Evolutionary conservation across 2,888 invertebrate genomes (phyloP).

Genomic region (Machimus rusticus): DNA sequence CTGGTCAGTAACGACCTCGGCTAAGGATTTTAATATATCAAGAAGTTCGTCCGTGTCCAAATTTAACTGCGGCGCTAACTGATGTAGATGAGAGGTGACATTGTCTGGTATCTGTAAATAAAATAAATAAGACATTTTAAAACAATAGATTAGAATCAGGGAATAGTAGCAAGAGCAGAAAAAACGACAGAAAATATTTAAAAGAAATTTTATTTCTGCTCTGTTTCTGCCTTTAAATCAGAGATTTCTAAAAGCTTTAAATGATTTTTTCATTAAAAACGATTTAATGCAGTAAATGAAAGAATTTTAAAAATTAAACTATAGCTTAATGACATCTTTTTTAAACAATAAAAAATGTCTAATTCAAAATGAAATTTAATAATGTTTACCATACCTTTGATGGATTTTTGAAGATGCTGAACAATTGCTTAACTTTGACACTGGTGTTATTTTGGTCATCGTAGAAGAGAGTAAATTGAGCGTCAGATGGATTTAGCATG

Average conservation of each 20-base stretch:
- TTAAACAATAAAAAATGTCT: too few relatives aligned
- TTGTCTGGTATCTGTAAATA: constrained; percentile 68
- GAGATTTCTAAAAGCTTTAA: too few relatives aligned
- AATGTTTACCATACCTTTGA: constrained; percentile 65
- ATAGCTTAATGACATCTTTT: too few relatives aligned
- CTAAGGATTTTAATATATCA: constrained; percentile 70
- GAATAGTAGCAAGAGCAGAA: background rate
- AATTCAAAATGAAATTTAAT: background rate
- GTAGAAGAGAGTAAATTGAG: constrained; percentile 80
- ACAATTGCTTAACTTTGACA: constrained; percentile 78
- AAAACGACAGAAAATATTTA: too few relatives aligned
- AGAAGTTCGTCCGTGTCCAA: constrained; percentile 71
- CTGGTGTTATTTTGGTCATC: constrained; percentile 70
- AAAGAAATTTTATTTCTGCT: too few relatives aligned
- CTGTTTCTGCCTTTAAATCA: too few relatives aligned
- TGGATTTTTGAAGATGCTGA: constrained; percentile 71
- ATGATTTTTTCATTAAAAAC: too few relatives aligned
- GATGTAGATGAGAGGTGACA: constrained; percentile 68
- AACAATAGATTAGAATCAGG: background rate
- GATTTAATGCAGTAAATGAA: too few relatives aligned
- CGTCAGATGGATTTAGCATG: constrained; percentile 66
- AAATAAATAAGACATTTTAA: constrained; percentile 20
- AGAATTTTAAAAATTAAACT: too few relatives aligned
- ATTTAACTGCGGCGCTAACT: constrained; percentile 78
- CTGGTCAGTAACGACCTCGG: constrained; percentile 73